Evolutionary conservation across 1,140 invertebrate species (phyloP).

Genomic region (Harpegnathos saltator): DNA sequence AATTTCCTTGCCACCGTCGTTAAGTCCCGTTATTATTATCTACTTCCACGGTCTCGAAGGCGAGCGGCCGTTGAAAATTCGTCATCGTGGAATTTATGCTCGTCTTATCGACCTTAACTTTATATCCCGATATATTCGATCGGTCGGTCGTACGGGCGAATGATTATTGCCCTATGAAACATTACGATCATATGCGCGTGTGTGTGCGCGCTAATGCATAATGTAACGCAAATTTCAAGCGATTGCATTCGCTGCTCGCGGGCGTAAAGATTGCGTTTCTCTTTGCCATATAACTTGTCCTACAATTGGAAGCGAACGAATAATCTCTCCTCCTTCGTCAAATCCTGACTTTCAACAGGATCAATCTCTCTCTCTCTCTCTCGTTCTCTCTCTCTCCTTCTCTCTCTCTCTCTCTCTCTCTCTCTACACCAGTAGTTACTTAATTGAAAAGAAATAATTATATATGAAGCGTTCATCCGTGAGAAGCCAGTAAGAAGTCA

Average conservation of each 20-base stretch:
- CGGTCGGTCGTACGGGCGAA: neutral
- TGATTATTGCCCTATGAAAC: neutral
- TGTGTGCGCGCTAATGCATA: too few species aligned
- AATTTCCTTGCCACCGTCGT: neutral
- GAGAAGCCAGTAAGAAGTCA: neutral
- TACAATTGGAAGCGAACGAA: too few species aligned
- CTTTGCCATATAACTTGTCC: too few species aligned
- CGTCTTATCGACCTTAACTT: slow-evolving; percentile 10
- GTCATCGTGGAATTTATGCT: neutral
- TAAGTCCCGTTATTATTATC: slow-evolving; percentile 43
- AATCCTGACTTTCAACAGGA: too few species aligned
- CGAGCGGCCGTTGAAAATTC: slow-evolving; percentile 10
- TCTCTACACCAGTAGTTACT: too few species aligned
- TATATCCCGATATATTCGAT: neutral
- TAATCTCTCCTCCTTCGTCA: too few species aligned
- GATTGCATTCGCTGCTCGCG: too few species aligned
- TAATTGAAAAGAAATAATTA: neutral
- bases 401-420: too few species aligned
- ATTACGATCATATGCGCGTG: neutral
- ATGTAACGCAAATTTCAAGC: too few species aligned
- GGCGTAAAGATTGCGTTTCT: too few species aligned
- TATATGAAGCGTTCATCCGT: neutral
- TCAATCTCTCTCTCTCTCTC: too few species aligned
- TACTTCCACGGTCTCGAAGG: neutral
- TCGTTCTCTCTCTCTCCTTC: too few species aligned